A percentile compares a stretch with the other conserved stretches of the same genome.
Evolutionary conservation across 2,113 vertebrate species (phyloP).

Genomic region (Strix uralensis): DNA sequence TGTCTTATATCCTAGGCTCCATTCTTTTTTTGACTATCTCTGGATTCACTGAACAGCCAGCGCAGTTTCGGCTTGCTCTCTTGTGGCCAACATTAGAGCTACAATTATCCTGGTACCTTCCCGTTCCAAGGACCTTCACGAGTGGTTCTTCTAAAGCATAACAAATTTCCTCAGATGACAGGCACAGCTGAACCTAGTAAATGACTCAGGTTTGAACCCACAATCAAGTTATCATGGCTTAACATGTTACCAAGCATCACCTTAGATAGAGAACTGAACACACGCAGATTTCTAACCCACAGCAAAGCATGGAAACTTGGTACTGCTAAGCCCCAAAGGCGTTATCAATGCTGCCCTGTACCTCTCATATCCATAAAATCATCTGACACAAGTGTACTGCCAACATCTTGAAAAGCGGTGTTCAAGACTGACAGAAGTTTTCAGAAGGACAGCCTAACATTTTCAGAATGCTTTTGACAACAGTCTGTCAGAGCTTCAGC

Average conservation of each 20-base stretch:
- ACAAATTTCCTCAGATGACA: not conserved
- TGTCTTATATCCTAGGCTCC: not conserved
- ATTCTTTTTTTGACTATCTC: not conserved
- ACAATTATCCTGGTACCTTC: not conserved
- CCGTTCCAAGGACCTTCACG: not conserved
- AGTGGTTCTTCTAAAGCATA: not conserved
- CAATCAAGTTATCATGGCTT: not conserved
- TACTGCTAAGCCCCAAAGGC: not conserved
- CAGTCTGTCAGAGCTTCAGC: not conserved
- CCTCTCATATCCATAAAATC: not conserved
- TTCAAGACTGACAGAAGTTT: not conserved
- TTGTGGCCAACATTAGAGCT: slow-evolving; percentile 33
- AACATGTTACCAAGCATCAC: not conserved
- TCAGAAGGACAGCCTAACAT: not conserved
- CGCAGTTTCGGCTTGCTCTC: slow-evolving; percentile 26
- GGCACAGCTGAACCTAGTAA: not conserved
- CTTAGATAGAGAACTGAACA: not conserved
- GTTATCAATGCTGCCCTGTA: not conserved
- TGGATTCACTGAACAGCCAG: not conserved
- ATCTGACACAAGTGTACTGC: not conserved
- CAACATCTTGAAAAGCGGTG: not conserved
- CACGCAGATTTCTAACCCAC: accelerated
- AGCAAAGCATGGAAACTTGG: not conserved
- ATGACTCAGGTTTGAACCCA: not conserved
- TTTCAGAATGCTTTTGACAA: not conserved